Evolutionary conservation across 1,140 invertebrate species (phyloP).

Genomic region (Hycleus phaleratus): DNA sequence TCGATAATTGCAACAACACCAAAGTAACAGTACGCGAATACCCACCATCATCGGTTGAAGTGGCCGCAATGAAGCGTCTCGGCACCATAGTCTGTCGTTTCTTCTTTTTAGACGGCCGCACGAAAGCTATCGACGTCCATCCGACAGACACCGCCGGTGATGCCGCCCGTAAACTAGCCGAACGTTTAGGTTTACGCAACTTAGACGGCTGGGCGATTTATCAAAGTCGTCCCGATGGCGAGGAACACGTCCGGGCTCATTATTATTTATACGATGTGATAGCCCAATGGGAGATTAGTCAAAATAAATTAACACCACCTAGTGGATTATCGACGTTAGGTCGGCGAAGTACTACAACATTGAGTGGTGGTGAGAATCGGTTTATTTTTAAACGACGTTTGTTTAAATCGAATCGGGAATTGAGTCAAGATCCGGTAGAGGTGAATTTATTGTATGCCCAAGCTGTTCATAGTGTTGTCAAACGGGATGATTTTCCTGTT

Average conservation of each 20-base stretch:
- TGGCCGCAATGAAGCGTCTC: constrained; percentile 83
- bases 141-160: constrained; percentile 89
- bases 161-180: constrained; percentile 79
- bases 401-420: constrained; percentile 78
- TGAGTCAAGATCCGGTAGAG: constrained; percentile 94
- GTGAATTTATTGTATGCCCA: constrained; percentile 92
- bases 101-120: constrained; percentile 91
- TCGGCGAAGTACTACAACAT: constrained; percentile 47
- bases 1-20: constrained; percentile 84
- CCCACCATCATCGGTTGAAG: constrained; percentile 87
- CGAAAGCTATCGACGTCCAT: constrained; percentile 91
- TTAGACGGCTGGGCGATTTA: constrained; percentile 93
- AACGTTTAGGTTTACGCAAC: constrained; percentile 75
- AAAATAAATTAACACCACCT: constrained; percentile 52
- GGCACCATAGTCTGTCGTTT: constrained; percentile 91
- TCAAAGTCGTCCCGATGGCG: constrained; percentile 72
- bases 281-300: constrained; percentile 83
- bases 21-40: constrained; percentile 73
- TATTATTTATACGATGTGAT: constrained; percentile 93
- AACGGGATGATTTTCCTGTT: constrained; percentile 91
- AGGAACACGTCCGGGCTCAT: constrained; percentile 87
- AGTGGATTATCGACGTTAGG: constrained; percentile 50
- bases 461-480: constrained; percentile 89
- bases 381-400: constrained; percentile 89
- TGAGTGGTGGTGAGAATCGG: constrained; percentile 80